Evolutionary conservation across 2,797 vertebrate genomes (phyloP), one percentile per base, ranked within the genome.

Genomic region (Dendrocincla tyrannina): DNA sequence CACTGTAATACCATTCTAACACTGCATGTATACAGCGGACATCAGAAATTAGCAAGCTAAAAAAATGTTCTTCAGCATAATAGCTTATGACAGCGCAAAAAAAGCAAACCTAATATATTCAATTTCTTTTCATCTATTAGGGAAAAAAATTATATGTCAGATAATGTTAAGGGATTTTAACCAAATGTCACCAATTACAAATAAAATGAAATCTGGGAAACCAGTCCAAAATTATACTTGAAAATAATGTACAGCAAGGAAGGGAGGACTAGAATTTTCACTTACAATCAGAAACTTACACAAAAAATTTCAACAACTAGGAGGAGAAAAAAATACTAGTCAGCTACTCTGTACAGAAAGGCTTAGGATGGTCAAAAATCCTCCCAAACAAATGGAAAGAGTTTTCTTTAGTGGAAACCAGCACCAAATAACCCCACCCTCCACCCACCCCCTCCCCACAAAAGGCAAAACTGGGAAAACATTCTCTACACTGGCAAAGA

Each of bases 361-460:
- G 24, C 6, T 84, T 35, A 52, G 23, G 8, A 53, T 1, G 1
- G 25, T 22, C 13, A 79, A 14, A 11, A 2, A 1, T 42, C 7
- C 17, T 85, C 22, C 11, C 23, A 83, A 79, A 76, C 12, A 79
- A 79, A 69, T 5, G 3, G 53, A 25, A 11, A 63, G 18, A 82
- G 10, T 7, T 75, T 68, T 59, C 46, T 58, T 68, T 41, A 46
- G 22, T 46, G 7, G 41, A 78, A 92, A 85, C 11, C 33, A 10
- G 7, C 24, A 82, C 17, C 22, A 75, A 87, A 83, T 30, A 49
- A 63, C 2, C 19, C 0, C 1, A 0, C 6, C 1, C 11, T 3
- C 47, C 47, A 44, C 10, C 9, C 42, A 3, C 1, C 0, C 6
- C 2, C 10, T 16, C 24, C 47, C 42, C 5, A 28, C 32, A 55